A percentile compares a stretch with the other conserved stretches of the same genome.
Conservation (phyloP, 2,797 vertebrate species). For the Cuniculus paca region DNA sequence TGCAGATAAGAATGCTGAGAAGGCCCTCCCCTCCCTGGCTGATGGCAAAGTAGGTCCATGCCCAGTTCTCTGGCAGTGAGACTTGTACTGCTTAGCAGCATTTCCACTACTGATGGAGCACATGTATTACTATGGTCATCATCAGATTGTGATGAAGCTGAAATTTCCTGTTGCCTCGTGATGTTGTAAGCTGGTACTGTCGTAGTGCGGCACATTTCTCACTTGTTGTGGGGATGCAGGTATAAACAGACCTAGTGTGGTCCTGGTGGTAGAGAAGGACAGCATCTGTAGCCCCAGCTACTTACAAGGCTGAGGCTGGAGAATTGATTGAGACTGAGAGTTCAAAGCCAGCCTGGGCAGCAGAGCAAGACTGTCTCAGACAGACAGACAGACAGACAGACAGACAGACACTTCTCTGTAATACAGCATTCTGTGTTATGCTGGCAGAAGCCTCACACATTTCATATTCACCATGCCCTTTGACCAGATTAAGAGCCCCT, state of each 20-base stretch:
- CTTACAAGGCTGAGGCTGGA: neutral
- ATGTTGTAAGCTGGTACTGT: rapidly evolving
- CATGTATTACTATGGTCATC: neutral
- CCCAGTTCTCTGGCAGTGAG: neutral
- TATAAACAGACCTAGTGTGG: neutral
- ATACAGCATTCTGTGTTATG: neutral
- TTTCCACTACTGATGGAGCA: neutral
- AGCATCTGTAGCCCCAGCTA: neutral
- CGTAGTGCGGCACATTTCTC: neutral
- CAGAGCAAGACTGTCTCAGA: neutral
- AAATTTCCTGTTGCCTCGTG: neutral
- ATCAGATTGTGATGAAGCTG: neutral
- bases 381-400: neutral
- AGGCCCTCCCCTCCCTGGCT: neutral
- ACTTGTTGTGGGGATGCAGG: neutral
- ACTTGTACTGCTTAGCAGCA: neutral
- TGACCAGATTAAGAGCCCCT: neutral
- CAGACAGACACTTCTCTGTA: neutral
- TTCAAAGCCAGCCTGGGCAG: neutral
- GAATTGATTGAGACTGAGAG: neutral
- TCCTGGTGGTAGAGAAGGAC: neutral
- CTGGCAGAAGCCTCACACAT: neutral
- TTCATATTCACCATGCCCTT: neutral
- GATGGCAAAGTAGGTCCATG: neutral
- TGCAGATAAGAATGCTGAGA: neutral